Evolutionary conservation across 2,888 invertebrate genomes (phyloP), one percentile per base, ranked within the genome.

Genomic region (Lordiphosa fenestrarum): DNA sequence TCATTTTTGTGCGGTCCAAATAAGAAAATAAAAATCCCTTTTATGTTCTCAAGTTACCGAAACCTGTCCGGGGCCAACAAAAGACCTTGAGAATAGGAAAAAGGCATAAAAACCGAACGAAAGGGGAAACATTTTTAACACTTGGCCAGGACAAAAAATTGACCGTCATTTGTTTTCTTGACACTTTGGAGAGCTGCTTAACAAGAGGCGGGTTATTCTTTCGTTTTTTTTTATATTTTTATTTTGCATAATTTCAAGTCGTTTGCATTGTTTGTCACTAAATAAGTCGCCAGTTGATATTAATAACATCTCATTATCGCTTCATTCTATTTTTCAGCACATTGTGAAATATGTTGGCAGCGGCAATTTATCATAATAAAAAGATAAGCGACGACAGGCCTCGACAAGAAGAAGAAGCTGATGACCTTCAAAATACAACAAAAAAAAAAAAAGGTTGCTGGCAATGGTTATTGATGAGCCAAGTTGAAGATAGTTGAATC

Each of bases 151-250:
- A 52, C n/a, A 69, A 69, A 58, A 70, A 78, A 82, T 74, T 74
- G 73, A 80, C 84, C 80, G 80, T 84, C 80, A 80, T 80, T 80
- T 80, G 84, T 84, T 80, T 80, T 83, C 73, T 69, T 77, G 80
- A 80, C 80, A 80, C 70, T 80, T 80, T 69, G 77, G 77, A 80
- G 70, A 67, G 70, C 59, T 65, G 39, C 65, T 47, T 46, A 50
- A 60, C 62, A 64, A 58, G 64, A 65, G 62, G 47, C 64, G 59
- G 71, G 68, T 75, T 75, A 66, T 47, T 38, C 60, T 39, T 54
- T 12, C 33, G 35, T 48, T 50, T 44, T 57, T 38, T 44, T 65
- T 64, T 49, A 1, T 15, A 1, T 15, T 15, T 33, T 37, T 13
- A 47, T 44, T 75, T 67, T 84, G 73, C 77, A 75, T 72, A 75